phyloP scores from a whole-genome alignment of 2,888 invertebrate species.

The Malthinus seriepunctatus region DNA sequence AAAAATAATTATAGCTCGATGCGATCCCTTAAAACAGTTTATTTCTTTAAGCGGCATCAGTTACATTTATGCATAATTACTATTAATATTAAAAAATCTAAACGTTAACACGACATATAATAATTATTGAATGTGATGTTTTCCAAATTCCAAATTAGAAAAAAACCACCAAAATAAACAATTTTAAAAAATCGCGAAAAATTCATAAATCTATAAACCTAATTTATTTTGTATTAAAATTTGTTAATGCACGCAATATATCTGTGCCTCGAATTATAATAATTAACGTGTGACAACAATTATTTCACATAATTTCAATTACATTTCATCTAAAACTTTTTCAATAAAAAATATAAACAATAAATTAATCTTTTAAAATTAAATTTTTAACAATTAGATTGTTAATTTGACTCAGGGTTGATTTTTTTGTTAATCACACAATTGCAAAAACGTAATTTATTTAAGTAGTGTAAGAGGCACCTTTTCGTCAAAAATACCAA shows the following conservation, averaged over 20 bases:
- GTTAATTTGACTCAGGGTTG: neutral
- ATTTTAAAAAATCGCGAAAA: slow-evolving; percentile 32
- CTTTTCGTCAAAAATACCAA: too few relatives aligned
- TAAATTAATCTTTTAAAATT: neutral
- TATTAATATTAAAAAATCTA: slow-evolving; percentile 27
- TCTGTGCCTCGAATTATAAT: slow-evolving; percentile 32
- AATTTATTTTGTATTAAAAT: slow-evolving; percentile 42
- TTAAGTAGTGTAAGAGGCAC: too few relatives aligned
- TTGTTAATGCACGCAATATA: slow-evolving; percentile 46
- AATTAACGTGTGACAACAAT: neutral
- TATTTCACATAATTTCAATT: slow-evolving; percentile 16
- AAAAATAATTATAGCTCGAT: slow-evolving; percentile 32
- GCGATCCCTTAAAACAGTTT: slow-evolving; percentile 37
- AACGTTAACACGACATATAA: slow-evolving; percentile 29
- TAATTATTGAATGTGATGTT: slow-evolving; percentile 24
- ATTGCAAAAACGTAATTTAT: too few relatives aligned
- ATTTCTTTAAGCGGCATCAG: slow-evolving; percentile 22
- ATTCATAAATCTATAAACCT: slow-evolving; percentile 34
- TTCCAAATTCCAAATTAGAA: slow-evolving; percentile 22
- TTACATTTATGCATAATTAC: slow-evolving; percentile 21
- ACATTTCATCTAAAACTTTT: neutral
- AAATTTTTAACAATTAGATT: neutral
- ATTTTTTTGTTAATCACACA: too few relatives aligned
- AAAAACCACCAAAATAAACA: slow-evolving; percentile 25
- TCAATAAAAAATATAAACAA: neutral